Evolutionary conservation across 2,888 invertebrate genomes (phyloP), one percentile per base, ranked within the genome.

Genomic region (Keiferia lycopersicella): DNA sequence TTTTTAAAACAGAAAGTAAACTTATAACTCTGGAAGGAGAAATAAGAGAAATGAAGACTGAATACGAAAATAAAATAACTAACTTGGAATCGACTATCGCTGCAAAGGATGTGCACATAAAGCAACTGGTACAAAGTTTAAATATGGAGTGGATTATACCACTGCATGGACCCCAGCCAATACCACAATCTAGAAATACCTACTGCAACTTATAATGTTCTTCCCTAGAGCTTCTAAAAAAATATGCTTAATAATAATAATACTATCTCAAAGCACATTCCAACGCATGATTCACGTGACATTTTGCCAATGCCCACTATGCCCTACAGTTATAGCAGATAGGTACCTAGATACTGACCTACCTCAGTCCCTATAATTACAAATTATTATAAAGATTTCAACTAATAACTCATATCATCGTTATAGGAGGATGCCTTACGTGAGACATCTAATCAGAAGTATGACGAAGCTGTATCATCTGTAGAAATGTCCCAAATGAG

Each of bases 71-170:
- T 68, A 95, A 93, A 87, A 92, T 92, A 71, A 93, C 92, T 77
- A 92, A 87, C 68, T 92, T 90, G 83, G 94, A 93, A 82, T 93
- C 90, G 65, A 92, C 90, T 65, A 86, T 94, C 78, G 87, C 92
- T 64, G 91, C 92, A 45, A 94, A 94, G 89, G 93, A 93, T 71
- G 88, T 87, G 75, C 91, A 93, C 79, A 93, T 94, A 70, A 93
- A 94, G 73, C 93, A 93, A 85, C 86, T 94, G 92, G 94, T 94
- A 93, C 68, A 66, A 34, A 48, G 61, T 72, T 74, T 73, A 64
- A 61, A 41, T 61, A 70, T 64, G 61, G 64, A 69, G 71, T 69
- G 71, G 69, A 65, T 58, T 26, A 41, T 53, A 58, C 69, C 72
- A 70, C 69, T 67, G 76, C 79, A 75, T 73, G 76, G 34, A 61